Percentiles rank a stretch among this genome's conserved stretches.
Conservation (phyloP, 1,140 invertebrate species). For the Macrosteles quadrilineatus region DNA sequence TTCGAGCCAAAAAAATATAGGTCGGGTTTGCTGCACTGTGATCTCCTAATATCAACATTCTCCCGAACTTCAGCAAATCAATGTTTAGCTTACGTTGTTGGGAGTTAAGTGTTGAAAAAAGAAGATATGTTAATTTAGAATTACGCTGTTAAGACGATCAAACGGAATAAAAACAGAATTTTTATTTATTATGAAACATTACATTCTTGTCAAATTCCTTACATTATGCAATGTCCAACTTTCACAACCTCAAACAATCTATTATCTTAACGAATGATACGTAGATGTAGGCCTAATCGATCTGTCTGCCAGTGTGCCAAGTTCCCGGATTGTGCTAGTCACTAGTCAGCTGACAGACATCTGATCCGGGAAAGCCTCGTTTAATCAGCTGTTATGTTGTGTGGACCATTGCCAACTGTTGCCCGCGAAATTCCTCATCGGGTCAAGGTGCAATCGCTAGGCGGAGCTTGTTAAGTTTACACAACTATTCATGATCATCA, state of each 20-base stretch:
- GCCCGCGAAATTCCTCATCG: conserved; percentile 18
- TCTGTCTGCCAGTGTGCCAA: background rate
- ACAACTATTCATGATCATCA: background rate
- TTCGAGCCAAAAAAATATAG: too few relatives aligned
- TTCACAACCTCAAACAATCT: background rate
- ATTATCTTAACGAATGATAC: background rate
- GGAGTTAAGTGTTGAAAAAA: too few relatives aligned
- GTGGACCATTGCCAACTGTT: conserved; percentile 11
- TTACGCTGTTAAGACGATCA: background rate
- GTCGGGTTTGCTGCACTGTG: too few relatives aligned
- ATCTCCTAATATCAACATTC: too few relatives aligned
- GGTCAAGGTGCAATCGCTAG: conserved; percentile 17
- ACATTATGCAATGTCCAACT: too few relatives aligned
- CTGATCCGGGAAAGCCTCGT: conserved; percentile 15
- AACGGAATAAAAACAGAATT: too few relatives aligned
- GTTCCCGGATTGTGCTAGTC: too few relatives aligned
- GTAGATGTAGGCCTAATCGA: background rate
- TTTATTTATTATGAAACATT: too few relatives aligned
- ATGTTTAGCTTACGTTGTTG: too few relatives aligned
- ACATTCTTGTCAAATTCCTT: too few relatives aligned
- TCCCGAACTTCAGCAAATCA: too few relatives aligned
- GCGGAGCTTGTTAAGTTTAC: background rate
- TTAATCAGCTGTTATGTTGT: conserved; percentile 16
- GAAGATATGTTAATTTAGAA: background rate
- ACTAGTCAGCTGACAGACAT: conserved; percentile 9